Evolutionary conservation across 2,888 invertebrate genomes (phyloP).

Genomic region (Steromphala cineraria): DNA sequence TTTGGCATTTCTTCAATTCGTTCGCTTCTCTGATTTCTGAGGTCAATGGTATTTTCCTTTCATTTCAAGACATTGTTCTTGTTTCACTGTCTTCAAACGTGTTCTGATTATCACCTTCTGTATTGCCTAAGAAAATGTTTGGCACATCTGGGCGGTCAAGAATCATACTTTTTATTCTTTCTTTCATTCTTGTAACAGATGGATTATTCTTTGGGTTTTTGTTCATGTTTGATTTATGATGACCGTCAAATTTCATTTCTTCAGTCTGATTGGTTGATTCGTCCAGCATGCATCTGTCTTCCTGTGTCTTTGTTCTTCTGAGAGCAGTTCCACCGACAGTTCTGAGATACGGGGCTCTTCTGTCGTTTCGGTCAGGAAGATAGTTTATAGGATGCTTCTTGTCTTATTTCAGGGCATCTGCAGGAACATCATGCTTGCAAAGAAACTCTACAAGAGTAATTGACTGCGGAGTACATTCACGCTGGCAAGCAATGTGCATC

Average conservation of each 20-base stretch:
- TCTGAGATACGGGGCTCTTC: conserved; percentile 45
- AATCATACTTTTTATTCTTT: too few relatives aligned
- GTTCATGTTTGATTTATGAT: too few relatives aligned
- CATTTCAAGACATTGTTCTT: too few relatives aligned
- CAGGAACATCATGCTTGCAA: conserved; percentile 45
- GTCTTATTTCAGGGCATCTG: conserved; percentile 47
- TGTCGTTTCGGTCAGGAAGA: conserved; percentile 48
- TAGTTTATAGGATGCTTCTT: conserved; percentile 52
- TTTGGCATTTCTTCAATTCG: neutral
- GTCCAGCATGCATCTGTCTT: neutral
- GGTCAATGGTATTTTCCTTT: too few relatives aligned
- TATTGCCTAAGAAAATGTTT: too few relatives aligned
- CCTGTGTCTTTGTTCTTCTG: neutral
- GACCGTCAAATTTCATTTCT: too few relatives aligned
- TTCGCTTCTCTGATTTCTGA: too few relatives aligned
- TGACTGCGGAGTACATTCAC: conserved; percentile 30
- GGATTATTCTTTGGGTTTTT: too few relatives aligned
- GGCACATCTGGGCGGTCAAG: too few relatives aligned
- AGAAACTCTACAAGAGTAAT: conserved; percentile 49
- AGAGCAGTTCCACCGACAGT: neutral
- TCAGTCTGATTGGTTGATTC: too few relatives aligned
- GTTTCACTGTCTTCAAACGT: too few relatives aligned
- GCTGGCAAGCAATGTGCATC: conserved; percentile 33
- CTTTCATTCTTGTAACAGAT: conserved; percentile 16
- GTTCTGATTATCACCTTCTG: too few relatives aligned